These are phyloP conservation scores for Epiblema foenella DNA, from an alignment of 2,888 invertebrate species.

Conservation along the genomic window DNA sequence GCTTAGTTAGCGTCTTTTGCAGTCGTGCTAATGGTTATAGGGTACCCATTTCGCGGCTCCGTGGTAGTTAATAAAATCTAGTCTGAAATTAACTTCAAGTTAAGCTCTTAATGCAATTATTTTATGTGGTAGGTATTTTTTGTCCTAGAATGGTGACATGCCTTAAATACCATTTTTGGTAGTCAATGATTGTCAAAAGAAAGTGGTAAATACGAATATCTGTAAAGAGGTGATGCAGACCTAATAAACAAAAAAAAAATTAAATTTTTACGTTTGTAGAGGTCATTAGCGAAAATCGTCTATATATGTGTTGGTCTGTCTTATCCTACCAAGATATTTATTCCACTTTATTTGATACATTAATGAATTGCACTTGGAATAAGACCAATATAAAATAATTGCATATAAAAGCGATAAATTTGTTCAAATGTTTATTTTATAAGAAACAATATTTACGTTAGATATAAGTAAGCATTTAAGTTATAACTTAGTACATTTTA, in stretches of 20 bases:
- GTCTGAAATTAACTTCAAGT: constrained; percentile 68
- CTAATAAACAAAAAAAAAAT: too few species aligned
- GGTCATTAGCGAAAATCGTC: too few species aligned
- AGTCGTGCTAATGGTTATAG: constrained; percentile 47
- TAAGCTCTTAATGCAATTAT: constrained; percentile 62
- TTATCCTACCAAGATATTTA: neutral
- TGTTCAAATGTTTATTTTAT: constrained; percentile 64
- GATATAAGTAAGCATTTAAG: constrained; percentile 80
- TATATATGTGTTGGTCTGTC: too few species aligned
- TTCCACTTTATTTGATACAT: neutral
- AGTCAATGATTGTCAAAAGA: neutral
- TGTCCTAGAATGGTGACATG: neutral
- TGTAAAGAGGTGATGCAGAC: too few species aligned
- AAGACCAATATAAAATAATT: constrained; percentile 47
- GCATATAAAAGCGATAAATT: constrained; percentile 66
- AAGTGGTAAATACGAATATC: neutral
- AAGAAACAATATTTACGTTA: constrained; percentile 55
- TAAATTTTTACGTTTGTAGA: too few species aligned
- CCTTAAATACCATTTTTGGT: neutral
- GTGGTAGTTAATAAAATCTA: constrained; percentile 73
- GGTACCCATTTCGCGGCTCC: constrained; percentile 65
- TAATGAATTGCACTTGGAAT: neutral
- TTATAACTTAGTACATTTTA: constrained; percentile 70
- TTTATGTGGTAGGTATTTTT: constrained; percentile 33
- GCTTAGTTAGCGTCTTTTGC: constrained; percentile 4